Base-by-base conservation (phyloP, 2,888 invertebrate genomes). In the Scaptomyza parva region DNA sequence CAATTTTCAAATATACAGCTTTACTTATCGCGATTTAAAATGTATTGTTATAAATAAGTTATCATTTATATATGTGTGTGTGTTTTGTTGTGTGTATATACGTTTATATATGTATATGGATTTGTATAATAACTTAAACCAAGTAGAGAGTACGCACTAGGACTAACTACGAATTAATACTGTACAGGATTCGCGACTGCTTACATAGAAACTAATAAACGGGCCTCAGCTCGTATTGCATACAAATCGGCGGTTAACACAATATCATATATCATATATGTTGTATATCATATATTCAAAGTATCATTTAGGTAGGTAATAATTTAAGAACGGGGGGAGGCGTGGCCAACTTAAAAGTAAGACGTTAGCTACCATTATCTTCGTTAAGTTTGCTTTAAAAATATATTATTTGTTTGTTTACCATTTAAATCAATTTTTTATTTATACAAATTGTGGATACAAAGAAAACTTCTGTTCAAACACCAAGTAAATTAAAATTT, bases 301-400 rank as follows among this genome's bases (percentile, higher is more conserved):
- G 33, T 65, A 54, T 48, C 35, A 44, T 40, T 30, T 44, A 53
- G 33, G 33, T 52, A 53, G 35, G 26, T 45, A 18, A 51, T 48
- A 69, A 73, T 50, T 61, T 48, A 61, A 65, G 41, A 55, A 33
- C 7, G 35, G 17, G 20, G 37, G 41, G 48, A 58, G 44, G 58
- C 54, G 26, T 47, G 40, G 69, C 60, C 67, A 78, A 77, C 76
- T 89, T 91, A 91, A 76, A 91, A 91, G 68, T 90, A 91, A 43
- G 82, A 69, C 75, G 84, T 74, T 88, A 91, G 91, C 90, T 91
- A 91, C 91, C 91, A 61, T 91, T 91, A 44, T 91, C 91, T 18
- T 8, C 8, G 26, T 44, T 37, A 14, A 59, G 20, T 55, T 58
- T 20, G 30, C 20, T 30, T 47, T n/a, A 37, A 30, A 33, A 47